These are phyloP conservation scores for Clanis bilineata DNA, from an alignment of 2,888 invertebrate genomes.

Conservation along the genomic window DNA sequence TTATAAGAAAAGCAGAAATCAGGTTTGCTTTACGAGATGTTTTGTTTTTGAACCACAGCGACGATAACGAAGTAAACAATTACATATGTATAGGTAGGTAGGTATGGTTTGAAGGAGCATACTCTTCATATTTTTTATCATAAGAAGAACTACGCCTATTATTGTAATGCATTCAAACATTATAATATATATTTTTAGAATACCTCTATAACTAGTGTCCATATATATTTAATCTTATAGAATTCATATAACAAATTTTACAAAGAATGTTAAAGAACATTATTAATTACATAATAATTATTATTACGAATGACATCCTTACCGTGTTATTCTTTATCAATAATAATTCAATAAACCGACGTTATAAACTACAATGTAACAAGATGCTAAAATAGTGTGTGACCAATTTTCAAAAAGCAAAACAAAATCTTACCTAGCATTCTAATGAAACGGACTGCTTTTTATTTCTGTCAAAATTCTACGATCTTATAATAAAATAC, in stretches of 20 bases:
- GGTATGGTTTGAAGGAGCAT: neutral
- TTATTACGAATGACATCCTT: slow-evolving; percentile 8
- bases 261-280: neutral
- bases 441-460: slow-evolving; percentile 7
- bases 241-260: slow-evolving; percentile 3
- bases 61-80: neutral
- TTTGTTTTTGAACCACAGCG: neutral
- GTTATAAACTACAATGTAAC: neutral
- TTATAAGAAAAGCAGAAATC: too few relatives aligned
- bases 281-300: neutral
- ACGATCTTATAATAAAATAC: slow-evolving; percentile 50
- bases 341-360: neutral
- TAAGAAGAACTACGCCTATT: neutral
- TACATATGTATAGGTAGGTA: too few relatives aligned
- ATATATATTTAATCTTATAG: neutral
- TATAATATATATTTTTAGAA: neutral
- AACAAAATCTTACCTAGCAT: slow-evolving; percentile 5
- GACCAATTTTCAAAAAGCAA: neutral
- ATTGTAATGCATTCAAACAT: neutral
- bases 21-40: too few relatives aligned
- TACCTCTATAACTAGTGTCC: neutral
- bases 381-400: slow-evolving; percentile 1
- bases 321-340: neutral
- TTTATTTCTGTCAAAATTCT: slow-evolving; percentile 21
- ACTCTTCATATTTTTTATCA: neutral